Conservation (phyloP, 2,113 vertebrate genomes). For the Antigone vipio region DNA sequence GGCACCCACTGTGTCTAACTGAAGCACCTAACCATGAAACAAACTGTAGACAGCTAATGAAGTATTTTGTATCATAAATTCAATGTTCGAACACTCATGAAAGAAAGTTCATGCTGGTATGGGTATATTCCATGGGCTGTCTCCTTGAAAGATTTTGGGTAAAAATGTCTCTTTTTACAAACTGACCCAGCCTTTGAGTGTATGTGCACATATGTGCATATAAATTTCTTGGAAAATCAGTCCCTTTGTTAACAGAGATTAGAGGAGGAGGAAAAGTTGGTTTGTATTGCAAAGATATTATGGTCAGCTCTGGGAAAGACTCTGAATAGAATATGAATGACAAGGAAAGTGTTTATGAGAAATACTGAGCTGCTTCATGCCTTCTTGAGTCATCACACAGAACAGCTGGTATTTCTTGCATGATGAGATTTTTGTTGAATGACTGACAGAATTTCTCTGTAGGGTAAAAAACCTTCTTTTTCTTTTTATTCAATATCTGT, state of each 20-base stretch:
- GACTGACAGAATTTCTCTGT: constrained; percentile 8
- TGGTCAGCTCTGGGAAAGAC: background rate
- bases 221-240: background rate
- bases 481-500: background rate
- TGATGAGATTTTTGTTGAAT: background rate
- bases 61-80: background rate
- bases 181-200: background rate
- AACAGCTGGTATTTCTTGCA: constrained; percentile 27
- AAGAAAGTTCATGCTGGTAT: background rate
- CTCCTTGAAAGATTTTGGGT: background rate
- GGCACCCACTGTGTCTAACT: background rate
- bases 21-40: background rate
- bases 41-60: background rate
- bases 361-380: background rate
- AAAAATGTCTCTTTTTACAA: background rate
- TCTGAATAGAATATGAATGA: background rate
- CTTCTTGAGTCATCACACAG: constrained; percentile 22
- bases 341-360: constrained; percentile 6
- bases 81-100: background rate
- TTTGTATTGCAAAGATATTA: background rate
- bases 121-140: background rate
- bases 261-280: background rate
- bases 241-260: background rate
- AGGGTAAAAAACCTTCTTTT: background rate
- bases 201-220: background rate